Evolutionary conservation across 2,888 invertebrate genomes (phyloP).

Genomic region (Sesia bembeciformis): DNA sequence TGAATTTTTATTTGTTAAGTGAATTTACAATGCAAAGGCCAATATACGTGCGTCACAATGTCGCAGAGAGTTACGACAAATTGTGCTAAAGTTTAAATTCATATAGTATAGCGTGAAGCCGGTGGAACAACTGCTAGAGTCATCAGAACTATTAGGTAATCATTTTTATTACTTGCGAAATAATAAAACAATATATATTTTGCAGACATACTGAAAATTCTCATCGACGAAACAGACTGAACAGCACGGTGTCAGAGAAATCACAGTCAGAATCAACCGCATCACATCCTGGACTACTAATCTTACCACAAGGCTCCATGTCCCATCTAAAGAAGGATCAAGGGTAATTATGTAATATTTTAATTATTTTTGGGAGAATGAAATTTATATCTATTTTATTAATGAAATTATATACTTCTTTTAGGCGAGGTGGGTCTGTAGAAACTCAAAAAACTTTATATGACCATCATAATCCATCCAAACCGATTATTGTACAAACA

Average conservation of each 20-base stretch:
- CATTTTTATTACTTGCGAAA: no score
- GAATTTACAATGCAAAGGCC: no score
- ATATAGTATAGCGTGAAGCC: no score
- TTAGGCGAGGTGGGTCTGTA: constrained; percentile 35
- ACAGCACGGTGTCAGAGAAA: constrained; percentile 49
- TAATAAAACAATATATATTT: constrained; percentile 2
- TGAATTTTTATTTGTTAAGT: no score
- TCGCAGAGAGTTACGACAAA: no score
- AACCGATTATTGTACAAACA: constrained; percentile 81
- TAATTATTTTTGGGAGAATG: neutral
- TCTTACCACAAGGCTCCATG: constrained; percentile 54
- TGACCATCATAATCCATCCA: constrained; percentile 71
- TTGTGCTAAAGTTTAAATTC: no score
- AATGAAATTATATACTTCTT: constrained; percentile 7
- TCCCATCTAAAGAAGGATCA: constrained; percentile 51
- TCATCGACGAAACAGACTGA: constrained; percentile 41
- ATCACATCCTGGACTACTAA: constrained; percentile 52
- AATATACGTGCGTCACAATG: no score
- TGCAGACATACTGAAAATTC: constrained; percentile 37
- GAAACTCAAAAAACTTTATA: constrained; percentile 57
- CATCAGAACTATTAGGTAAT: no score
- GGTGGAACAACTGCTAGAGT: no score
- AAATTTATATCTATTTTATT: neutral
- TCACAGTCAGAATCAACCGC: constrained; percentile 39
- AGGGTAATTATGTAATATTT: constrained; percentile 23